Percentiles rank a stretch among this genome's conserved stretches.
Conservation (phyloP, 2,797 vertebrate genomes). For the Odontamblyopus lacepedii region DNA sequence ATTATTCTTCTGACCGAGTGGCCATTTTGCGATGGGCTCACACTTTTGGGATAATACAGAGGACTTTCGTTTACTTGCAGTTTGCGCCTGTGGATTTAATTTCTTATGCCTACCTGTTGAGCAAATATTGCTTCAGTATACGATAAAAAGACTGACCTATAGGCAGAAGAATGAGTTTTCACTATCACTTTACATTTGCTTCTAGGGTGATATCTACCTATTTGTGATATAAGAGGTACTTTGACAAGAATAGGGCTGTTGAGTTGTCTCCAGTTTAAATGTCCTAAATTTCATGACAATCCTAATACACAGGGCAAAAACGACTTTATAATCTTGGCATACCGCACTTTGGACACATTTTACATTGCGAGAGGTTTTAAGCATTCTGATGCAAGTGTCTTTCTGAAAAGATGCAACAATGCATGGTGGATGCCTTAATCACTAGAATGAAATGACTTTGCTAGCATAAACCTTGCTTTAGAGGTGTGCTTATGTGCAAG, state of each 20-base stretch:
- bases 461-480: constrained; percentile 55
- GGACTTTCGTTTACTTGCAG: constrained; percentile 50
- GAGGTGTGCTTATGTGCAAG: constrained; percentile 62
- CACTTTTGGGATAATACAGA: constrained; percentile 61
- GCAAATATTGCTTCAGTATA: constrained; percentile 53
- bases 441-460: constrained; percentile 55
- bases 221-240: constrained; percentile 75
- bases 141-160: constrained; percentile 50
- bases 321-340: constrained; percentile 71
- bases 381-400: constrained; percentile 77
- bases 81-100: constrained; percentile 68
- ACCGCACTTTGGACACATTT: constrained; percentile 83
- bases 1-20: constrained; percentile 60
- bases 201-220: constrained; percentile 53
- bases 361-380: constrained; percentile 74
- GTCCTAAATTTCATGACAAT: constrained; percentile 80
- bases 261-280: constrained; percentile 57
- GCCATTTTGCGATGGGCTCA: constrained; percentile 49
- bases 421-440: constrained; percentile 77
- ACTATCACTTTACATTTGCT: constrained; percentile 58
- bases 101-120: constrained; percentile 50
- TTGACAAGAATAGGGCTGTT: constrained; percentile 61
- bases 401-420: constrained; percentile 64
- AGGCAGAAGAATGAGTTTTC: constrained; percentile 51
- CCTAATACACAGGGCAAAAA: constrained; percentile 70